Base-by-base conservation (phyloP, 2,888 invertebrate species). In the Linhomoeus sp. region DNA sequence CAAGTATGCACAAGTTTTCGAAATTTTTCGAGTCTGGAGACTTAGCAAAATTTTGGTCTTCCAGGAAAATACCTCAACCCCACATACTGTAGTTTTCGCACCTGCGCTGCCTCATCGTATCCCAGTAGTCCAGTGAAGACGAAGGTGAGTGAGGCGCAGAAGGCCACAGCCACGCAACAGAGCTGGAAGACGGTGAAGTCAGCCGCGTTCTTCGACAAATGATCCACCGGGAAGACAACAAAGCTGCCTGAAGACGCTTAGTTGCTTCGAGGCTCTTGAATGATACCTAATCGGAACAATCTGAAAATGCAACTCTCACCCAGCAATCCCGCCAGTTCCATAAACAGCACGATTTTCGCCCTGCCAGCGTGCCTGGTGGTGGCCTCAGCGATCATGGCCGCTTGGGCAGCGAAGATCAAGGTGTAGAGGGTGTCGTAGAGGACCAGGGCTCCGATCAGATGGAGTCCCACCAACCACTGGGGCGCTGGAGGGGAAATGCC, bases 391-490 rank as follows among this genome's bases (percentile, higher is more conserved):
- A 66, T 66, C 3, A 68, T 52, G 37, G 65, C 62, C 48, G 66
- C 67, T 35, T 58, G 57, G 1, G 67, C 66, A 9, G 68, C 58
- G 15, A 67, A 23, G 22, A 57, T 61, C 46, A 65, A 64, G 9
- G 67, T 67, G 43, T 65, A 61, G 47, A 67, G 55, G 1, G 66
- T 62, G 51, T 69, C 69, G 53, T 63, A 68, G 41, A 67, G 58
- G 52, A 64, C 68, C 29, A 69, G 55, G 1, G 65, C 54, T 3
- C 62, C 51, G 23, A 68, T 57, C 1, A 68, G 54, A 46, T 68
- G 68, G 7, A 67, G 22, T 2, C 67, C 67, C 12, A 58, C 58
- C 1, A 67, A 47, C 56, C 58, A 58, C 15, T 39, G 22, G 12
- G 57, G 56, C 33, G 43, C 7, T 17, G 17, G 25, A 15, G 40